Conservation (phyloP, 2,797 vertebrate genomes). For the Pangasius macronema region DNA sequence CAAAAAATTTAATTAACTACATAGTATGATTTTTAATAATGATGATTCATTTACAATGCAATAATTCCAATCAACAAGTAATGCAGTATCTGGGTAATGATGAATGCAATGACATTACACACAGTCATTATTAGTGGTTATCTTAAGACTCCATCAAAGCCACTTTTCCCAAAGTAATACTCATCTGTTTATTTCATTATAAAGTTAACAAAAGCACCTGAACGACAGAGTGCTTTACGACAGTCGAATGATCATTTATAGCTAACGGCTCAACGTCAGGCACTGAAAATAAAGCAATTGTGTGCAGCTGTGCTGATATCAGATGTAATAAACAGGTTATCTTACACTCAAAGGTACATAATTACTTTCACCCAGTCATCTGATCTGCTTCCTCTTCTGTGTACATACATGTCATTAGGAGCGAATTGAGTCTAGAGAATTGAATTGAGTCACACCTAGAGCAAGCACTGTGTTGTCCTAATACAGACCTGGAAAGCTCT, state of each 20-base stretch:
- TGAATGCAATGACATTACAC: constrained; percentile 7
- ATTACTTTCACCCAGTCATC: constrained; percentile 51
- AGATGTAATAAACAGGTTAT: constrained; percentile 56
- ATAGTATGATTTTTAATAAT: not conserved
- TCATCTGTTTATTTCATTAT: constrained; percentile 52
- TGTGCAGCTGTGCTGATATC: constrained; percentile 50
- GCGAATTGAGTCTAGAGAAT: constrained; percentile 6
- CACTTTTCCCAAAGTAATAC: constrained; percentile 28
- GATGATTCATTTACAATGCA: not conserved
- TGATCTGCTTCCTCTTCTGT: constrained; percentile 40
- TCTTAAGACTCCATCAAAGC: constrained; percentile 8
- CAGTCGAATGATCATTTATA: constrained; percentile 50
- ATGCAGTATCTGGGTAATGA: not conserved
- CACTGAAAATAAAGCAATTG: constrained; percentile 62
- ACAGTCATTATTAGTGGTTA: constrained; percentile 17
- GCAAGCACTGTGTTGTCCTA: not conserved
- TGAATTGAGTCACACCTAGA: constrained; percentile 17
- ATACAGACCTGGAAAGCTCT: not conserved
- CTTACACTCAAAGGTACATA: constrained; percentile 55
- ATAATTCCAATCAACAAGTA: not conserved
- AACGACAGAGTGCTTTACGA: constrained; percentile 51
- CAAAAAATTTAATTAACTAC: not conserved
- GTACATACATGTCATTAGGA: constrained; percentile 21
- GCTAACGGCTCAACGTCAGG: constrained; percentile 52
- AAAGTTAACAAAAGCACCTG: constrained; percentile 50